These are phyloP conservation scores for Mastomys coucha DNA, from an alignment of 2,113 vertebrate genomes.

Conservation along the genomic window DNA sequence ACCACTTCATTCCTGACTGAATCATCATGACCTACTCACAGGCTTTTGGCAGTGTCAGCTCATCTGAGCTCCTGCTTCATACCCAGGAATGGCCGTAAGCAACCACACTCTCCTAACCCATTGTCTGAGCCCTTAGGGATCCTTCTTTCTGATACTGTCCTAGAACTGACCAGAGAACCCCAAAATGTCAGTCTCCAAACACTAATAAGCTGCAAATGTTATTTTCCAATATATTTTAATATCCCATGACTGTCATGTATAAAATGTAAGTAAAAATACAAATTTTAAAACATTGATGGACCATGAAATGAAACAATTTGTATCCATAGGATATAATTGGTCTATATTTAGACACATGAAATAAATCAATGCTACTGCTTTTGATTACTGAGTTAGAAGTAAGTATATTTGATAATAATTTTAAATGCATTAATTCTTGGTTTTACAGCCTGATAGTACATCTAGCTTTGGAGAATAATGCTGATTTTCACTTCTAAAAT, in stretches of 20 bases:
- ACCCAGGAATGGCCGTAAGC: not conserved
- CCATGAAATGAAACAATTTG: not conserved
- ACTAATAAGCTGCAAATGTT: not conserved
- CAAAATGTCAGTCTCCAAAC: not conserved
- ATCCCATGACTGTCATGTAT: not conserved
- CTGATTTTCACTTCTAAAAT: constrained; percentile 4
- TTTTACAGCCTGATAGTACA: not conserved
- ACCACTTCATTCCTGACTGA: not conserved
- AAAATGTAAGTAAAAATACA: not conserved
- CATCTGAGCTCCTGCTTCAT: not conserved
- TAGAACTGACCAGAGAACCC: not conserved
- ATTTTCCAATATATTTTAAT: not conserved
- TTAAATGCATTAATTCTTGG: not conserved
- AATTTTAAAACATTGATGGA: not conserved
- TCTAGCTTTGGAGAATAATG: not conserved
- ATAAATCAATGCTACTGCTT: not conserved
- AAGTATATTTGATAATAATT: constrained; percentile 13
- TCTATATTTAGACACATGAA: not conserved
- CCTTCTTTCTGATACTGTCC: not conserved
- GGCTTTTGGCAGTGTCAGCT: not conserved
- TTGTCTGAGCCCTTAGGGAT: too few relatives aligned
- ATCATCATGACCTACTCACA: not conserved
- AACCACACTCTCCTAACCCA: too few relatives aligned
- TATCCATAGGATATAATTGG: not conserved
- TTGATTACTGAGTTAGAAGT: not conserved